Conservation (phyloP, 2,888 invertebrate species). For the Tryphoninae sp. region DNA sequence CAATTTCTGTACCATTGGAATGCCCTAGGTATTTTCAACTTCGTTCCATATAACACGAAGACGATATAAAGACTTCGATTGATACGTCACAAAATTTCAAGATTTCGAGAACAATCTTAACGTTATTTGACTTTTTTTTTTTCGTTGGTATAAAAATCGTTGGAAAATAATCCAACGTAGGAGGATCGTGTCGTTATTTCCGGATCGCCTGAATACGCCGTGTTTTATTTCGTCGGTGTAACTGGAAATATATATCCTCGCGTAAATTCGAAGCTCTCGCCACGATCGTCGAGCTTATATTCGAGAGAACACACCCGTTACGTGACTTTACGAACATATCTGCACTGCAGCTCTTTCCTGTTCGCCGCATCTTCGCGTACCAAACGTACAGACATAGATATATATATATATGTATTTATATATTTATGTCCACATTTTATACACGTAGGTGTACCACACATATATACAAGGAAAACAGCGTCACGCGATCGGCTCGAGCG, state of each 20-base stretch:
- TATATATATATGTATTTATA: conserved; percentile 1
- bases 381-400: conserved; percentile 38
- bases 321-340: conserved; percentile 64
- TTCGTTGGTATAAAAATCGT: background rate
- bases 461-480: conserved; percentile 40
- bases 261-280: conserved; percentile 4
- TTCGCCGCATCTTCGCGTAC: conserved; percentile 45
- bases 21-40: conserved; percentile 4
- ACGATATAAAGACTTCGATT: background rate
- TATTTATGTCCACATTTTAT: background rate
- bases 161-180: no score
- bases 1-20: conserved; percentile 36
- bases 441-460: conserved; percentile 7
- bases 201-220: conserved; percentile 1
- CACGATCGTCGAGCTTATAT: conserved; percentile 46
- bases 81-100: background rate
- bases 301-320: conserved; percentile 62
- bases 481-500: conserved; percentile 65
- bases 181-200: no score
- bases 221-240: background rate
- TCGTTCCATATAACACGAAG: background rate
- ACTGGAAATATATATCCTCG: conserved; percentile 13
- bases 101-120: background rate
- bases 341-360: conserved; percentile 65
- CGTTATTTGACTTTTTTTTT: background rate